Evolutionary conservation across 2,113 vertebrate genomes (phyloP).

Genomic region (Thomomys bottae): DNA sequence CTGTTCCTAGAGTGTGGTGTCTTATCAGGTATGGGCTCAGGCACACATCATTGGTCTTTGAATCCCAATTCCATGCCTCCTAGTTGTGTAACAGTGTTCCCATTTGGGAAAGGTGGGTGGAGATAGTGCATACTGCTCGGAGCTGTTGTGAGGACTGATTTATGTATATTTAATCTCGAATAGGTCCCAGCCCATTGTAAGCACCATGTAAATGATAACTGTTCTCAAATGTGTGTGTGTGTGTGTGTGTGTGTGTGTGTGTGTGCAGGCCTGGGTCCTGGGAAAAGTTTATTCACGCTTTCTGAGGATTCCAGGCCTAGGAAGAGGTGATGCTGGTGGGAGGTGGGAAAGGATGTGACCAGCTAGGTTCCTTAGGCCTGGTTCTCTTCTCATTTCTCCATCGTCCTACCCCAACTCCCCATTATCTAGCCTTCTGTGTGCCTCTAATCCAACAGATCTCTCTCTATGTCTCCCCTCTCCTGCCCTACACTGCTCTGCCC

Average conservation of each 20-base stretch:
- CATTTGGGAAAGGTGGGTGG: background rate
- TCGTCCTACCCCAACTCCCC: background rate
- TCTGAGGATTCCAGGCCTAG: constrained; percentile 11
- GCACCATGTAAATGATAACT: background rate
- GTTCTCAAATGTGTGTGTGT: background rate
- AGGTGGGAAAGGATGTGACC: background rate
- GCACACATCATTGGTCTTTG: background rate
- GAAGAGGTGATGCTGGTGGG: background rate
- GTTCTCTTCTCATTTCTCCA: background rate
- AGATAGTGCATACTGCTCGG: background rate
- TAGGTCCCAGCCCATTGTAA: background rate
- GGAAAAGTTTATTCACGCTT: constrained; percentile 4
- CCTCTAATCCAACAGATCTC: background rate
- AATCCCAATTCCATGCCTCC: background rate
- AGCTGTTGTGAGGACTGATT: background rate
- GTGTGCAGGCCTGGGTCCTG: background rate
- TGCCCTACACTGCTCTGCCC: background rate
- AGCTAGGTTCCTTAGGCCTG: background rate
- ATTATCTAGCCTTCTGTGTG: background rate
- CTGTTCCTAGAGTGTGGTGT: background rate
- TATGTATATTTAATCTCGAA: background rate
- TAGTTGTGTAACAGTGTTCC: background rate
- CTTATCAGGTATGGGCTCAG: background rate
- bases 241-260: no score
- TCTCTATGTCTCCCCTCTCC: background rate